Base-by-base conservation (phyloP, 2,888 invertebrate genomes). In the Polydrusus tereticollis region DNA sequence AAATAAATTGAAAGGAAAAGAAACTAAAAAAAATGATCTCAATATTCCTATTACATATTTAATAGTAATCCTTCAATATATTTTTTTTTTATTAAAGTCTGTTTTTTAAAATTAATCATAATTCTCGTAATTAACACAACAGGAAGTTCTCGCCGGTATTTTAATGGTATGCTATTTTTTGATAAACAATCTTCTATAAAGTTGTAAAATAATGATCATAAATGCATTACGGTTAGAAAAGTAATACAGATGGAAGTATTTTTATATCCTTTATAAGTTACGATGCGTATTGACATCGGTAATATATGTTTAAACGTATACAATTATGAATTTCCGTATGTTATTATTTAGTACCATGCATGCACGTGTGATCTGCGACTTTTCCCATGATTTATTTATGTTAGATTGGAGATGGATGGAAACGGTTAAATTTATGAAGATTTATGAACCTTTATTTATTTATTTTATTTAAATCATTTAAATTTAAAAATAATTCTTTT, bases 91-190 rank as follows among this genome's bases (percentile, higher is more conserved):
- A 14, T 1, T 47, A 21, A 18, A 20, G 23, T 20, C 2, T 12
- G 23, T n/a, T n/a, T 23, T 47, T n/a, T 16, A n/a, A 1, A 21
- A 3, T 47, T n/a, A 4, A 26, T 29, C 23, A 55, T 55, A 8
- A 29, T 10, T 10, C n/a, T n/a, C n/a, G 18, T 55, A 55, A 55
- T 55, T 55, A 55, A 55, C 29, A 14, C 8, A 16, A 14, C 52
- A 55, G 52, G 52, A 55, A 55, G 29, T 29, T 29, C 29, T 10
- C 29, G 52, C 29, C 52, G 52, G 52, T 33, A 29, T 29, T 29
- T 55, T 55, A 55, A 55, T 29, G 16, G 29, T 7, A 55, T 55
- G 52, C 52, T 29, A 55, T 55, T 55, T 55, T 50, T 55, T 52
- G 14, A 55, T 55, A 29, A 29, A 55, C 29, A 14, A 52, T 55